phyloP scores from a whole-genome alignment of 2,888 invertebrate genomes.

The Therioaphis trifolii region DNA sequence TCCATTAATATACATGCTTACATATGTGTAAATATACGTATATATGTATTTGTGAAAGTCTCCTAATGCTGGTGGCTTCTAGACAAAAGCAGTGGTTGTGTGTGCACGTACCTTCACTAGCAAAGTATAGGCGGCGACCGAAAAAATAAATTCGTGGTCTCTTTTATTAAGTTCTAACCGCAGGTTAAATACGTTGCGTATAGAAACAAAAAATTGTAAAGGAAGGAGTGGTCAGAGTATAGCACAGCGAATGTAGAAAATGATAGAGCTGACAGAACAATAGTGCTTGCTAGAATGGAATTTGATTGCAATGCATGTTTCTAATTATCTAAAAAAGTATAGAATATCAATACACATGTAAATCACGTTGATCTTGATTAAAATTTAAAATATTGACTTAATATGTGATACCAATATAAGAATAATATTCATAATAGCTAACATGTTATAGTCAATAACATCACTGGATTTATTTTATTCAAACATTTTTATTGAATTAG shows the following conservation, averaged over 20 bases:
- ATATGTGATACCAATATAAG: no score
- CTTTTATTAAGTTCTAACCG: constrained; percentile 49
- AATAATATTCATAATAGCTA: no score
- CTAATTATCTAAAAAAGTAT: constrained; percentile 43
- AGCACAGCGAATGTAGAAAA: background rate
- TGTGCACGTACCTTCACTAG: background rate
- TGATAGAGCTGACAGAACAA: constrained; percentile 53
- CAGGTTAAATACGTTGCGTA: constrained; percentile 48
- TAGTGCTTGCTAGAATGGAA: constrained; percentile 46
- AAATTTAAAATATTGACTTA: background rate
- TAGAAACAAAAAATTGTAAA: constrained; percentile 49
- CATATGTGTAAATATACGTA: background rate
- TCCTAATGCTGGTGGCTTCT: constrained; percentile 24
- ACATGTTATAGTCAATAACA: no score
- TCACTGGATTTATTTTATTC: no score
- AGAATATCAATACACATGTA: constrained; percentile 8
- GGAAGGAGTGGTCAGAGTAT: constrained; percentile 38
- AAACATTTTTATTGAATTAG: no score
- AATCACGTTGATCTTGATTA: constrained; percentile 43
- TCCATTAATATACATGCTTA: constrained; percentile 4
- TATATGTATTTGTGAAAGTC: constrained; percentile 53
- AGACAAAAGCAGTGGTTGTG: constrained; percentile 39
- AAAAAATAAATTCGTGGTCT: constrained; percentile 50
- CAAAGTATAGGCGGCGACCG: constrained; percentile 17
- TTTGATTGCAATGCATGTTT: constrained; percentile 48